phyloP scores from a whole-genome alignment of 2,113 vertebrate species.

The Casuarius casuarius region DNA sequence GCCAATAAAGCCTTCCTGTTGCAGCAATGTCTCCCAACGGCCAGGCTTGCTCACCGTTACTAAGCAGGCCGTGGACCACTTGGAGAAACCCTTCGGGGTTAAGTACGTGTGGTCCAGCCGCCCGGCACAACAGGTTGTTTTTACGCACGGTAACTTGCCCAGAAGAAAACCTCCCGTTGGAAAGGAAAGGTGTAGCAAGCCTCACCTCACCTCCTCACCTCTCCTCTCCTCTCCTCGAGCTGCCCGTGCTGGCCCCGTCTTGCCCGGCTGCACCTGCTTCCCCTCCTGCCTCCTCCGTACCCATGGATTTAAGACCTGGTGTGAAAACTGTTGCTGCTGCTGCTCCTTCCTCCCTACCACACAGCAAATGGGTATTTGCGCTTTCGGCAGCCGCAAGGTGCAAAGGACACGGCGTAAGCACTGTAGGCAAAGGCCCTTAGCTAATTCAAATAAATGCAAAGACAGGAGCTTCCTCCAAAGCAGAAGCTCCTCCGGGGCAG shows the following conservation, averaged over 20 bases:
- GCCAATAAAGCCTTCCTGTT: not conserved
- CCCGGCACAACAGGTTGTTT: not conserved
- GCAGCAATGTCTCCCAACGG: not conserved
- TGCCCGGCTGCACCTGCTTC: too few species aligned
- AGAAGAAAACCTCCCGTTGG: not conserved
- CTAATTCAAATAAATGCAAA: not conserved
- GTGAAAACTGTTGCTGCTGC: not conserved
- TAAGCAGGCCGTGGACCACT: not conserved
- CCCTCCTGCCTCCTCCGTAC: too few species aligned
- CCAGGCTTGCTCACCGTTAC: not conserved
- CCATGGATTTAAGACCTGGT: not conserved
- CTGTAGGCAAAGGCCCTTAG: not conserved
- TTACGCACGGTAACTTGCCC: not conserved
- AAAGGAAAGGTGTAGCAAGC: not conserved
- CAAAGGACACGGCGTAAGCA: not conserved
- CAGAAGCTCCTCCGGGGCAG: not conserved
- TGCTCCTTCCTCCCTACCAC: not conserved
- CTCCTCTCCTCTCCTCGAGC: too few species aligned
- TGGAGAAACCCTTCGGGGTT: not conserved
- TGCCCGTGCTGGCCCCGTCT: too few species aligned
- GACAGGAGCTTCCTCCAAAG: not conserved
- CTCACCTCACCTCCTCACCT: too few species aligned
- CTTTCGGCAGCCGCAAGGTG: not conserved
- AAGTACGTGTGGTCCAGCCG: not conserved
- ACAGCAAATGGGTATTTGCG: fast-evolving